Evolutionary conservation across 2,797 vertebrate genomes (phyloP), one percentile per base, ranked within the genome.

Genomic region (Triplophysa bombifrons): DNA sequence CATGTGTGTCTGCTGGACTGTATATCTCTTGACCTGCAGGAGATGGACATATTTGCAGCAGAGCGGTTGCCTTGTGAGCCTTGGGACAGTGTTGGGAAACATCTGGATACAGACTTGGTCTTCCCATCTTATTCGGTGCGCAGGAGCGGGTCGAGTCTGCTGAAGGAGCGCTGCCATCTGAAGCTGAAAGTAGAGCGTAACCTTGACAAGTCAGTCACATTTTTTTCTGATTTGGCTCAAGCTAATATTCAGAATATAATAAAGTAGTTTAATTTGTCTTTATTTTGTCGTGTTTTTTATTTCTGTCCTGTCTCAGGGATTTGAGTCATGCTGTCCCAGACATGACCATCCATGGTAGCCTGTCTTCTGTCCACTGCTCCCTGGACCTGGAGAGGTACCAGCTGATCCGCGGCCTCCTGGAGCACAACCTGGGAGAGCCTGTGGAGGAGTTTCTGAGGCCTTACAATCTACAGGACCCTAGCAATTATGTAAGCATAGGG

Each of bases 31-130:
- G 98, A 99, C 84, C 94, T 99, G 60, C 97, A 99, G 88, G 96
- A 99, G 90, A 96, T 99, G 96, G 93, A 99, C 84, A 95, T 99
- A 84, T 99, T 98, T 89, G 95, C 97, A 41, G 98, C 96, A 0
- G 93, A 96, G 85, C 92, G 94, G 4, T 83, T 88, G 0, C 91
- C 94, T 10, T 89, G 88, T 58, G 94, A 94, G 10, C 88, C 89
- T 17, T 82, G 89, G 81, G 86, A 88, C 22, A 88, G 92, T 34
- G 86, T 85, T 0, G 74, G 74, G 12, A 95, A 94, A 70, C 88
- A 86, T 34, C 68, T 56, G 0, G 89, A 90, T 11, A 87, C 86
- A 0, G 96, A 97, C 80, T 88, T 99, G 81, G 83, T 92, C 82
- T 99, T 99, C 73, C 94, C 96, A 0, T 98, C 97, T 0, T 99